A percentile compares a stretch with the other conserved stretches of the same genome.
Conservation (phyloP, 2,797 vertebrate species). For the Sus cebifrons region DNA sequence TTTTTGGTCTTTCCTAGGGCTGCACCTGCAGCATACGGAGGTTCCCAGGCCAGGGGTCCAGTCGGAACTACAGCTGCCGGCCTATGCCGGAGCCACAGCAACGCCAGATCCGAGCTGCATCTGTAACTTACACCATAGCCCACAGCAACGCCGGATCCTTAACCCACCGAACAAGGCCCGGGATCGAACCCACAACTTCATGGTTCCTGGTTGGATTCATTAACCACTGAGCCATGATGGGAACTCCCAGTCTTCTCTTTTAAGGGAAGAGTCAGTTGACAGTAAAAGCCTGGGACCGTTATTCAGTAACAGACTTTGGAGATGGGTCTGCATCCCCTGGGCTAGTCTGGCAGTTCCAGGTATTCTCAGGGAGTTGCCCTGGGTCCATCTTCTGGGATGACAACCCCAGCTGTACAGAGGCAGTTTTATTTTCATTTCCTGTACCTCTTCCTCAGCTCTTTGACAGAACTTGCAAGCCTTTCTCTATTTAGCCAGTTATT, state of each 20-base stretch:
- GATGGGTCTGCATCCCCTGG: not conserved
- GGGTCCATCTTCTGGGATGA: not conserved
- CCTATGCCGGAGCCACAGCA: too few relatives aligned
- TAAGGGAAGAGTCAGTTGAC: not conserved
- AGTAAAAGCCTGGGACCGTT: not conserved
- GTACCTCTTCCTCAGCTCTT: not conserved
- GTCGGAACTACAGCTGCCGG: too few relatives aligned
- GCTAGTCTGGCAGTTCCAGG: not conserved
- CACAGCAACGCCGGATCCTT: too few relatives aligned
- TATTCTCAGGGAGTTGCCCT: not conserved
- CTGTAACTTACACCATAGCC: too few relatives aligned
- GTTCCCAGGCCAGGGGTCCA: too few relatives aligned
- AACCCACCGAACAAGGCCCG: too few relatives aligned
- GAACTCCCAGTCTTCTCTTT: constrained; percentile 15
- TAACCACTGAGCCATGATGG: too few relatives aligned
- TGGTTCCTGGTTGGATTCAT: too few relatives aligned
- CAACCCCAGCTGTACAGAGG: not conserved
- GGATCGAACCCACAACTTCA: too few relatives aligned
- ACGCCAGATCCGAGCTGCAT: too few relatives aligned
- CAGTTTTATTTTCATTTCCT: constrained; percentile 21
- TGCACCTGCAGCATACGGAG: too few relatives aligned
- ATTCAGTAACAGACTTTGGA: not conserved
- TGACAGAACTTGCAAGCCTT: not conserved
- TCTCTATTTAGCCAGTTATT: not conserved
- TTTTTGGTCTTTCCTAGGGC: too few relatives aligned